Evolutionary conservation across 2,888 invertebrate species (phyloP).

Genomic region (Candidula unifasciata): DNA sequence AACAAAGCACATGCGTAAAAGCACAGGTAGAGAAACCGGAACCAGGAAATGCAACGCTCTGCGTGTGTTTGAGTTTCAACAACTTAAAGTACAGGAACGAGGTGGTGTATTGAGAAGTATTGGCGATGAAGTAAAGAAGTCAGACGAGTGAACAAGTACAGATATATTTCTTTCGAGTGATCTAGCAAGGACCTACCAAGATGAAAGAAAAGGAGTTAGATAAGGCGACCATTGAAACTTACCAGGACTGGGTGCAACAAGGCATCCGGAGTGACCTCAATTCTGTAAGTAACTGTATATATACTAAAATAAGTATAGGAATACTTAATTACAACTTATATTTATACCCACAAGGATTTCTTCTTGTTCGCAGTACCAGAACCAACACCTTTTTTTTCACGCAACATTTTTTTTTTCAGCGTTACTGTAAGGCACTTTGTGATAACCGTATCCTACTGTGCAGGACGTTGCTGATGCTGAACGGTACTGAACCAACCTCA

Average conservation of each 20-base stretch:
- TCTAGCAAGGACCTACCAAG: background rate
- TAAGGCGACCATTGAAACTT: conserved; percentile 71
- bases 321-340: too few species aligned
- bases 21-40: conserved; percentile 18
- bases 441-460: too few species aligned
- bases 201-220: conserved; percentile 63
- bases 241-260: conserved; percentile 68
- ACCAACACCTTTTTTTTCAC: too few species aligned
- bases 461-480: too few species aligned
- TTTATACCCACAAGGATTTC: too few species aligned
- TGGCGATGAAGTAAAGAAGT: background rate
- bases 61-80: background rate
- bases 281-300: conserved; percentile 58
- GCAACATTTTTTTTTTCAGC: too few species aligned
- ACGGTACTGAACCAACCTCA: too few species aligned
- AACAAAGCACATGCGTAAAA: background rate
- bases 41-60: conserved; percentile 42
- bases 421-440: too few species aligned
- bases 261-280: conserved; percentile 68
- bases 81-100: background rate
- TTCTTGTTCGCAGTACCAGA: too few species aligned
- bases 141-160: background rate
- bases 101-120: background rate
- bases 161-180: background rate
- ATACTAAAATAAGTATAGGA: too few species aligned